Base-by-base conservation (phyloP, 2,888 invertebrate genomes). In the Coleophora deauratella region DNA sequence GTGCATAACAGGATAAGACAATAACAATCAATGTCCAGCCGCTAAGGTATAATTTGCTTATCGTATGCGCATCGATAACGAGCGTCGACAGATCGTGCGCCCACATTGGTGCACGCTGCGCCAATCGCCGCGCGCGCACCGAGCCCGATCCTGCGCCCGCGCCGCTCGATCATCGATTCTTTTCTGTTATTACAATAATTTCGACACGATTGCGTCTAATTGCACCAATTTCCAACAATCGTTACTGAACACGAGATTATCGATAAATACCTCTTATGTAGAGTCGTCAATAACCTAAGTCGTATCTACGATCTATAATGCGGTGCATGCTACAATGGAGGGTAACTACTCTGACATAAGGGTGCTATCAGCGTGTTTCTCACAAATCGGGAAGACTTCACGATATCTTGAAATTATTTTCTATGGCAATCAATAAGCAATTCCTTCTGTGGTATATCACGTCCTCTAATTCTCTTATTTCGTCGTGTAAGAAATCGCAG, bases 161-260 rank as follows among this genome's bases (percentile, higher is more conserved):
- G 65, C 76, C 69, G 73, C 75, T 75, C 71, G 70, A 72, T 54
- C 60, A 77, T 77, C 74, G 72, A 81, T 81, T 81, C 72, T 82
- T 82, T 84, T 82, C 72, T 70, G 73, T 85, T 80, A 85, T 84
- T 84, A 85, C 76, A 84, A 85, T 85, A 84, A 85, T 84, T 81
- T 68, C 72, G 57, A 69, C 75, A 75, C 78, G 77, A 85, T 78
- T 78, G 71, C 71, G 68, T 71, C 74, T 85, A 84, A 85, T 85
- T 84, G 82, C 75, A 69, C 69, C 64, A 66, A 66, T 79, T 79
- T 72, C 76, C 72, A 71, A 71, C 57, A 68, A 72, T 73, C 73
- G 72, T 71, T 72, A 63, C 56, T 50, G 60, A 68, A 64, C 57
- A 69, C 64, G 60, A 67, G 66, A 74, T 74, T 72, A 73, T 69